A percentile compares a stretch with the other conserved stretches of the same genome.
These are phyloP conservation scores for Helobdella robusta DNA, from an alignment of 2,888 invertebrate species.

Conservation along the genomic window DNA sequence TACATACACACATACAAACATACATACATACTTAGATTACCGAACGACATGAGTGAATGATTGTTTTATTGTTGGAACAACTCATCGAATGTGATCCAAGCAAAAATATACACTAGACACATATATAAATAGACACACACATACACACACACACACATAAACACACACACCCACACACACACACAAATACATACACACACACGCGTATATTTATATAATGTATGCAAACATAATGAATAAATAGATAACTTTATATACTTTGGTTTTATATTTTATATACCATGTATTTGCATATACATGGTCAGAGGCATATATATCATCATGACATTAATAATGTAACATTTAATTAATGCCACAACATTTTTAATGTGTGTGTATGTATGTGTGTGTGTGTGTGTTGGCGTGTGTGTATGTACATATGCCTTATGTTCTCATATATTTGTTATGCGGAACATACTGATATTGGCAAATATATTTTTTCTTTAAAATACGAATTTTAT, in stretches of 20 bases:
- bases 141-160: not conserved
- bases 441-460: no score
- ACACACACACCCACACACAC: not conserved
- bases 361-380: constrained; percentile 7
- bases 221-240: constrained; percentile 6
- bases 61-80: no score
- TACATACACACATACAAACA: no score
- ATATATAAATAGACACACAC: constrained; percentile 4
- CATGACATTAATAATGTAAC: constrained; percentile 12
- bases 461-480: no score
- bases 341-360: no score
- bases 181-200: not conserved
- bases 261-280: not conserved
- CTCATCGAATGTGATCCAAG: constrained; percentile 10
- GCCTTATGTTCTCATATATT: not conserved
- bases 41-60: no score
- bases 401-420: not conserved
- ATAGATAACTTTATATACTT: not conserved
- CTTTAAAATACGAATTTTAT: no score
- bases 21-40: constrained; percentile 24
- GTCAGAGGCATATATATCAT: not conserved
- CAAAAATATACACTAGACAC: constrained; percentile 23
- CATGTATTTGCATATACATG: not conserved
- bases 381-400: not conserved
- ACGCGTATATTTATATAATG: constrained; percentile 15